phyloP scores from a whole-genome alignment of 2,113 vertebrate genomes.

The Sturnus vulgaris region DNA sequence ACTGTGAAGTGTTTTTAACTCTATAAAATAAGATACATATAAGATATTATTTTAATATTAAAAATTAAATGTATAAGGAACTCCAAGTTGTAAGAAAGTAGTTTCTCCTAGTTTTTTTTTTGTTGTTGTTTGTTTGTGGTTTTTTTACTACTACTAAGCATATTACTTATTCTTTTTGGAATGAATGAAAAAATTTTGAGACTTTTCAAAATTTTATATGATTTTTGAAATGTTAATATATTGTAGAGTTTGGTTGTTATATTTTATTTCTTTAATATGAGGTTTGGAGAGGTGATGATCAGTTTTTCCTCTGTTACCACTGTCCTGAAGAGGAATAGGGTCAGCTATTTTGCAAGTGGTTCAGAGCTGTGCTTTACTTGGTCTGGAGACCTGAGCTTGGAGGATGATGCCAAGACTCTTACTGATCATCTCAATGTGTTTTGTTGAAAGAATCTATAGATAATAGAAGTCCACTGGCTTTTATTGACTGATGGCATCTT shows the following conservation, averaged over 20 bases:
- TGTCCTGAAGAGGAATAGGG: neutral
- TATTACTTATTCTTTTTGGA: neutral
- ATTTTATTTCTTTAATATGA: neutral
- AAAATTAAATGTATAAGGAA: neutral
- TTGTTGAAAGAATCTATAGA: constrained; percentile 15
- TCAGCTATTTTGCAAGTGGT: constrained; percentile 10
- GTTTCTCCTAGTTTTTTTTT: neutral
- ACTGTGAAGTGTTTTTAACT: neutral
- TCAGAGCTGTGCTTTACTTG: constrained; percentile 41
- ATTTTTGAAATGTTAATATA: neutral
- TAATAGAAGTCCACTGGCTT: neutral
- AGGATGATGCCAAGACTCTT: neutral
- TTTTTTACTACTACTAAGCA: neutral
- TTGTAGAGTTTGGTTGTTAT: fast-evolving
- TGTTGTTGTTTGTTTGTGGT: no score
- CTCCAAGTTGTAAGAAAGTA: neutral
- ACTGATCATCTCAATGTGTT: constrained; percentile 21
- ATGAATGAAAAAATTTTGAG: neutral
- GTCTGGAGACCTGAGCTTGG: neutral
- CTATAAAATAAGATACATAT: neutral
- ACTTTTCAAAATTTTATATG: neutral
- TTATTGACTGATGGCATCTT: neutral
- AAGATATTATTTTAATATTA: neutral
- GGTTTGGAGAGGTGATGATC: neutral
- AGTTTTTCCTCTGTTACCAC: neutral